These are phyloP conservation scores for Melanotaenia pygmaea DNA, from an alignment of 2,797 vertebrate genomes.

Conservation along the genomic window DNA sequence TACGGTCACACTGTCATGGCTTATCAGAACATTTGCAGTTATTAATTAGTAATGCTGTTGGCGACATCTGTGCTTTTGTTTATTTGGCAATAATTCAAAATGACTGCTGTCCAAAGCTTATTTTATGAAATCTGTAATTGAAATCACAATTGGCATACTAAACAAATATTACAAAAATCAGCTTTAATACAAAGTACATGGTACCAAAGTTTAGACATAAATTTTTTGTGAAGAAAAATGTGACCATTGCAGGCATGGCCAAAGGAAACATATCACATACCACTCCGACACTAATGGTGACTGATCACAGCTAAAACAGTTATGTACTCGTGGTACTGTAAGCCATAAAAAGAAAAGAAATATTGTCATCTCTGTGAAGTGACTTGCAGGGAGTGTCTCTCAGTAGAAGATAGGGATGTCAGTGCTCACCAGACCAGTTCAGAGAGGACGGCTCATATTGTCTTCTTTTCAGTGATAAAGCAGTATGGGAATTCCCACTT, in stretches of 20 bases:
- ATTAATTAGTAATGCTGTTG: not conserved
- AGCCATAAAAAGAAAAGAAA: slow-evolving; percentile 32
- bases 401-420: slow-evolving; percentile 55
- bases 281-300: slow-evolving; percentile 17
- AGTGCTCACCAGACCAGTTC: slow-evolving; percentile 67
- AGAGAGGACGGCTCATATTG: slow-evolving; percentile 73
- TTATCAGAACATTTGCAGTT: not conserved
- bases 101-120: not conserved
- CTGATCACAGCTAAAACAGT: slow-evolving; percentile 32
- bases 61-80: not conserved
- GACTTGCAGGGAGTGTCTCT: slow-evolving; percentile 59
- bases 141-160: slow-evolving; percentile 31
- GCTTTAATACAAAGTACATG: slow-evolving; percentile 14
- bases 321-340: slow-evolving; percentile 35
- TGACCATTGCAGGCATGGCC: slow-evolving; percentile 4
- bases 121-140: slow-evolving; percentile 5
- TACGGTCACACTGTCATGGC: not conserved
- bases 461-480: slow-evolving; percentile 74
- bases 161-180: slow-evolving; percentile 21
- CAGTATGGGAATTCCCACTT: slow-evolving; percentile 75
- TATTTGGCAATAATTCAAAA: slow-evolving; percentile 7
- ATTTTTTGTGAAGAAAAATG: slow-evolving; percentile 27
- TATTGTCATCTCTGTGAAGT: slow-evolving; percentile 44
- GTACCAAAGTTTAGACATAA: slow-evolving; percentile 20
- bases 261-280: slow-evolving; percentile 18